Conservation (phyloP, 2,888 invertebrate species). For the Idaea dimidiata region DNA sequence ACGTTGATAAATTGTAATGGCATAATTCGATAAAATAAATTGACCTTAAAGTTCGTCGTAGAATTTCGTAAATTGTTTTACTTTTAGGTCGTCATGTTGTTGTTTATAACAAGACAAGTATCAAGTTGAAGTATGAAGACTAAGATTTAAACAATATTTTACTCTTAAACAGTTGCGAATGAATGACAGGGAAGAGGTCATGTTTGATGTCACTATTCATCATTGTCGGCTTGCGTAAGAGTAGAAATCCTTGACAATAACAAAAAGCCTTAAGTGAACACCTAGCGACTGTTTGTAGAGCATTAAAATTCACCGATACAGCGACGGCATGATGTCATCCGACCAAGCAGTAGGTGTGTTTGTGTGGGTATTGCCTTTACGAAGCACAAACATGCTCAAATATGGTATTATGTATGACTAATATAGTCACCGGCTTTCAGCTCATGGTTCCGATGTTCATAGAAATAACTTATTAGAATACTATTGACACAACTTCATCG, state of each 20-base stretch:
- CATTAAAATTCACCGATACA: constrained; percentile 65
- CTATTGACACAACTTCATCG: constrained; percentile 4
- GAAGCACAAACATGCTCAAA: constrained; percentile 51
- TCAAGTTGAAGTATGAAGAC: constrained; percentile 12
- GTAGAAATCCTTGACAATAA: constrained; percentile 44
- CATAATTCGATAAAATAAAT: neutral
- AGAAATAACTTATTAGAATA: constrained; percentile 39
- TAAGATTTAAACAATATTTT: neutral
- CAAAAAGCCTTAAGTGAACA: constrained; percentile 40
- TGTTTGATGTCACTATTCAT: neutral
- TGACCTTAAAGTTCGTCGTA: constrained; percentile 10
- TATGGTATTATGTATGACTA: constrained; percentile 73
- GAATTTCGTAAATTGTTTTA: neutral
- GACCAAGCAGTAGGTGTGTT: constrained; percentile 47
- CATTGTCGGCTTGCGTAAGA: constrained; percentile 40
- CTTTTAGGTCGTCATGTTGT: constrained; percentile 5
- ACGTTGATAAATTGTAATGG: neutral
- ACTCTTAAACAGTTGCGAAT: neutral
- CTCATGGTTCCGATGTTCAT: constrained; percentile 53
- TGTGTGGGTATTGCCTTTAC: constrained; percentile 49
- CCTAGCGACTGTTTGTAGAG: constrained; percentile 49
- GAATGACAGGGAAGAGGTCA: neutral
- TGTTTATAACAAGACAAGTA: constrained; percentile 15
- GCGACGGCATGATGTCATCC: constrained; percentile 68
- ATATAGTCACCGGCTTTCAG: constrained; percentile 55